Conservation (phyloP, 2,113 vertebrate genomes). For the Saccopteryx bilineata region DNA sequence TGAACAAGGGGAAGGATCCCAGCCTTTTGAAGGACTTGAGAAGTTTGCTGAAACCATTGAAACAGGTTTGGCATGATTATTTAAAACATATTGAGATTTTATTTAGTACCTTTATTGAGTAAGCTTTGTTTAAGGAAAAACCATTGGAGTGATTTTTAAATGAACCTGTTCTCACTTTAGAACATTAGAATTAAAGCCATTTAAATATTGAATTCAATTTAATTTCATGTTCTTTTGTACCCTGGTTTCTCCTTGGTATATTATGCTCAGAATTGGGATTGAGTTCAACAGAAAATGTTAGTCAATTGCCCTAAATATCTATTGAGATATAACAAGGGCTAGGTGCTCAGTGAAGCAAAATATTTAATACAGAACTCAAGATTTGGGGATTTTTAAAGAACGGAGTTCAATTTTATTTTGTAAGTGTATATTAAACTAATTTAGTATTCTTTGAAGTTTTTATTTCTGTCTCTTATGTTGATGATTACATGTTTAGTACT, state of each 20-base stretch:
- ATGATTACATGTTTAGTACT: conserved; percentile 89
- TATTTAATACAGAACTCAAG: not conserved
- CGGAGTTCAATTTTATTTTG: not conserved
- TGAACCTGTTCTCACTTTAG: conserved; percentile 19
- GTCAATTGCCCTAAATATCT: not conserved
- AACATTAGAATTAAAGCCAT: not conserved
- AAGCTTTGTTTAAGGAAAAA: not conserved
- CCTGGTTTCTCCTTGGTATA: not conserved
- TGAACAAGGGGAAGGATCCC: conserved; percentile 96
- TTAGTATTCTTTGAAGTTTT: conserved; percentile 30
- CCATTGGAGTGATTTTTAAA: conserved; percentile 15
- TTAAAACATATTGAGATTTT: not conserved
- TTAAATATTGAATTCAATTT: not conserved
- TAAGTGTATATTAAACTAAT: conserved; percentile 20
- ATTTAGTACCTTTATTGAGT: not conserved
- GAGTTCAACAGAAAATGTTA: not conserved
- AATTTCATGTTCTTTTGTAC: not conserved
- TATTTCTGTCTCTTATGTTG: conserved; percentile 44
- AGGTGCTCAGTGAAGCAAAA: not conserved
- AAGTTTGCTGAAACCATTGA: conserved; percentile 99
- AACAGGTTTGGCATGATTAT: conserved; percentile 90
- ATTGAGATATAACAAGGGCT: not conserved
- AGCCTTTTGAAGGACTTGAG: conserved; percentile 97
- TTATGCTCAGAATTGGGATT: not conserved
- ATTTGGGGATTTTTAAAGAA: conserved; percentile 54